A percentile compares a stretch with the other conserved stretches of the same genome.
These are phyloP conservation scores for Mormoops blainvillei DNA, from an alignment of 2,113 vertebrate genomes.

Conservation along the genomic window DNA sequence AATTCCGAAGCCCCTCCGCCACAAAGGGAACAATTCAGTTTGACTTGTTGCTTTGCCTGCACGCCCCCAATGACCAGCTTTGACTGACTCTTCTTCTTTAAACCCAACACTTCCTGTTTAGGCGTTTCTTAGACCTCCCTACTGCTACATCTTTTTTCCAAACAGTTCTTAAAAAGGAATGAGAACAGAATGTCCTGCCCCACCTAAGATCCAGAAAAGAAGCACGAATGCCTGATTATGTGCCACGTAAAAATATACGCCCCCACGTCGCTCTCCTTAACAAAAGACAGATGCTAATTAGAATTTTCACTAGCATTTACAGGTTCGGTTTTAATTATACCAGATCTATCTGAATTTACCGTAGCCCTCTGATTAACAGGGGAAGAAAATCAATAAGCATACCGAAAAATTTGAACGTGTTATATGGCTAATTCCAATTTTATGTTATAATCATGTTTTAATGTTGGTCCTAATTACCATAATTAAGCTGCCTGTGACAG, in stretches of 20 bases:
- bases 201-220: neutral
- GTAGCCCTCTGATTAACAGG: slow-evolving; percentile 77
- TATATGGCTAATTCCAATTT: slow-evolving; percentile 79
- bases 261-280: neutral
- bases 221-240: neutral
- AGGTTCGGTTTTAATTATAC: slow-evolving; percentile 70
- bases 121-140: neutral
- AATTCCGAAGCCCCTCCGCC: neutral
- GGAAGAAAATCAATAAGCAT: slow-evolving; percentile 78
- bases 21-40: neutral
- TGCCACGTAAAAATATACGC: neutral
- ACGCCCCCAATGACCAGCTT: neutral
- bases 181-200: neutral
- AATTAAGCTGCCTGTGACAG: slow-evolving; percentile 78
- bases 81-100: neutral
- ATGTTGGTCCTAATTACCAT: slow-evolving; percentile 81
- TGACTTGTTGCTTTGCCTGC: accelerated
- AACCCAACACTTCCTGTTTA: neutral
- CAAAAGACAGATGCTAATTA: slow-evolving; percentile 64
- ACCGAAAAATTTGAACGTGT: slow-evolving; percentile 78
- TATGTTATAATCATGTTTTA: slow-evolving; percentile 82
- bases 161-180: neutral
- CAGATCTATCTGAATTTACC: slow-evolving; percentile 61
- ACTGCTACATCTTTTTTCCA: neutral
- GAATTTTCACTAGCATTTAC: slow-evolving; percentile 18